Conservation (phyloP, 2,113 vertebrate genomes). For the Chionodraco myersi region DNA sequence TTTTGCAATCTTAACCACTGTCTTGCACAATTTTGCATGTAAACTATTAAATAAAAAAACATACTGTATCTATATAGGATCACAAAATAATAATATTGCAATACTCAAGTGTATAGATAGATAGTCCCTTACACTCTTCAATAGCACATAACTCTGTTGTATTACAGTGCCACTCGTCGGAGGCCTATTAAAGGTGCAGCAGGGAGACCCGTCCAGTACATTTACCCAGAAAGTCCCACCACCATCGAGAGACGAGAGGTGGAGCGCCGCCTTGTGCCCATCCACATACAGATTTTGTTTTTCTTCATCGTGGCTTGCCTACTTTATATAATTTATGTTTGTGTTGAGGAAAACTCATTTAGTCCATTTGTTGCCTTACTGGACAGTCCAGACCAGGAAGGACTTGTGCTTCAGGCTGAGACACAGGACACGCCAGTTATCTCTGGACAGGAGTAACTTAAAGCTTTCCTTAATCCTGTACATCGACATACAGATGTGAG, state of each 20-base stretch:
- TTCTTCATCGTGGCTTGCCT: slow-evolving; percentile 79
- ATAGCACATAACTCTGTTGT: background rate
- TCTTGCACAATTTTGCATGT: too few species aligned
- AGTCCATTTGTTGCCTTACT: slow-evolving; percentile 53
- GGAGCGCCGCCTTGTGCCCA: slow-evolving; percentile 68
- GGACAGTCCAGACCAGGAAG: slow-evolving; percentile 42
- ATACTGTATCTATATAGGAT: too few species aligned
- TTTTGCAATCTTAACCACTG: too few species aligned
- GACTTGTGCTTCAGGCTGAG: slow-evolving; percentile 15
- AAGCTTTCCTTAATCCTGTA: background rate
- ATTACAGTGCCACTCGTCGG: slow-evolving; percentile 77
- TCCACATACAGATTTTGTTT: slow-evolving; percentile 76
- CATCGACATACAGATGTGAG: background rate
- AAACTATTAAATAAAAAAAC: too few species aligned
- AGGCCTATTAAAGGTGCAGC: slow-evolving; percentile 82
- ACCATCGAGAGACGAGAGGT: slow-evolving; percentile 64
- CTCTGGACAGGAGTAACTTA: slow-evolving; percentile 38
- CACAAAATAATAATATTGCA: too few species aligned
- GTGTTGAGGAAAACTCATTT: slow-evolving; percentile 67
- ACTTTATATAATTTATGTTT: slow-evolving; percentile 79
- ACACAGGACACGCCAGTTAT: slow-evolving; percentile 8
- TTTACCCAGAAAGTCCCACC: slow-evolving; percentile 75
- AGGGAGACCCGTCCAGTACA: slow-evolving; percentile 80
- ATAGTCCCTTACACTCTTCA: too few species aligned
- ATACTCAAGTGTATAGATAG: too few species aligned